Percentiles rank a stretch among this genome's conserved stretches.
Evolutionary conservation across 2,888 invertebrate genomes (phyloP).

Genomic region (Lithophane leautieri): DNA sequence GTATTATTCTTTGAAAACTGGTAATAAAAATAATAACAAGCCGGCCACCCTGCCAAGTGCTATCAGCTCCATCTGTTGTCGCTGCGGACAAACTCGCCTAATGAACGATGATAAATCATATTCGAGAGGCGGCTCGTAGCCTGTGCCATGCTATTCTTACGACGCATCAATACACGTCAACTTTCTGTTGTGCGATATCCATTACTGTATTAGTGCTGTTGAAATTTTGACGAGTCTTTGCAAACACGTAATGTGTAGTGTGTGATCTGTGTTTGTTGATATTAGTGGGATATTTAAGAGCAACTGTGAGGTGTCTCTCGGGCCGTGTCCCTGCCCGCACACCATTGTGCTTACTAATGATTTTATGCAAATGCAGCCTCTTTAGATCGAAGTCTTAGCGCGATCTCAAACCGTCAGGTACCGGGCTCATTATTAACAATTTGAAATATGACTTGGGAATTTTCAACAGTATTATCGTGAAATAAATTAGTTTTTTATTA

Average conservation of each 20-base stretch:
- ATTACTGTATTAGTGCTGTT: constrained; percentile 68
- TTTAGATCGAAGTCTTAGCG: constrained; percentile 91
- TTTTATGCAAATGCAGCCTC: constrained; percentile 91
- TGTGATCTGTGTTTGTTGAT: constrained; percentile 43
- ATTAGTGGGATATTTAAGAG: constrained; percentile 78
- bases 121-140: constrained; percentile 89
- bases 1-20: constrained; percentile 90
- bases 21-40: constrained; percentile 91
- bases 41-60: constrained; percentile 91
- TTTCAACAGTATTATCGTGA: constrained; percentile 82
- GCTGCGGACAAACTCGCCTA: constrained; percentile 91
- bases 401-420: constrained; percentile 90
- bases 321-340: constrained; percentile 88
- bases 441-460: constrained; percentile 89
- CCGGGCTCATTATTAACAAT: constrained; percentile 89
- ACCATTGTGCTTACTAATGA: constrained; percentile 91
- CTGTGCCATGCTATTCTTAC: constrained; percentile 80
- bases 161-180: constrained; percentile 67
- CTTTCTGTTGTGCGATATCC: constrained; percentile 61
- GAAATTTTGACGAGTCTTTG: background rate
- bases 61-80: constrained; percentile 91
- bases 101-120: constrained; percentile 91
- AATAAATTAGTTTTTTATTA: constrained; percentile 83
- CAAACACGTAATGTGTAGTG: constrained; percentile 69
- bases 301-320: constrained; percentile 86